A percentile compares a stretch with the other conserved stretches of the same genome.
Evolutionary conservation across 1,140 invertebrate species (phyloP).

Genomic region (Achroia grisella): DNA sequence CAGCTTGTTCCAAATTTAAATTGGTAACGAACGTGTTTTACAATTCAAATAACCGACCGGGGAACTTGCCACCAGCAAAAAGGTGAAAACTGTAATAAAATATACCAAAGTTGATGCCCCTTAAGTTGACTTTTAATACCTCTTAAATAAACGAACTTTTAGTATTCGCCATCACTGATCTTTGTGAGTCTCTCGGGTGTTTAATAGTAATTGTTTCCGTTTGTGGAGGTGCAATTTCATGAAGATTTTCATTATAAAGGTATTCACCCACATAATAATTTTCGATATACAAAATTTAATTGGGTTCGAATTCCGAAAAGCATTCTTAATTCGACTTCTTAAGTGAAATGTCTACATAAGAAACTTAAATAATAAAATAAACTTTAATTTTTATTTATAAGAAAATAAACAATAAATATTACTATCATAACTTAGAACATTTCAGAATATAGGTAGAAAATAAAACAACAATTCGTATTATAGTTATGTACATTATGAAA

Average conservation of each 20-base stretch:
- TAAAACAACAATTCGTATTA: too few relatives aligned
- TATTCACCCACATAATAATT: too few relatives aligned
- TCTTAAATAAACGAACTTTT: conserved; percentile 15
- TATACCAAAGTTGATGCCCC: conserved; percentile 21
- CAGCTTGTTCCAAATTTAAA: conserved; percentile 31
- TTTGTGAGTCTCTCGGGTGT: neutral
- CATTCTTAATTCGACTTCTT: too few relatives aligned
- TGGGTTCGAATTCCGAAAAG: too few relatives aligned
- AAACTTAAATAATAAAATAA: too few relatives aligned
- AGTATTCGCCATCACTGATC: neutral
- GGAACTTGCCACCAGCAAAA: conserved; percentile 23
- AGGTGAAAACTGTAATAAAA: conserved; percentile 34
- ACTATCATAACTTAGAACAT: neutral
- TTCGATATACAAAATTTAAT: too few relatives aligned
- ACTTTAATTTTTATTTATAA: too few relatives aligned
- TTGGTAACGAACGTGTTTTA: conserved; percentile 23
- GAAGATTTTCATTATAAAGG: too few relatives aligned
- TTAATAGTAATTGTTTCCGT: neutral
- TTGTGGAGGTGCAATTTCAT: neutral
- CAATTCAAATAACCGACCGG: conserved; percentile 27
- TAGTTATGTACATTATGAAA: too few relatives aligned
- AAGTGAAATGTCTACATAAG: too few relatives aligned
- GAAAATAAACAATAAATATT: too few relatives aligned
- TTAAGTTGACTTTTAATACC: conserved; percentile 28
- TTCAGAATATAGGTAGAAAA: too few relatives aligned